Conservation (phyloP, 2,797 vertebrate species). For the Notolepis coatsorum region DNA sequence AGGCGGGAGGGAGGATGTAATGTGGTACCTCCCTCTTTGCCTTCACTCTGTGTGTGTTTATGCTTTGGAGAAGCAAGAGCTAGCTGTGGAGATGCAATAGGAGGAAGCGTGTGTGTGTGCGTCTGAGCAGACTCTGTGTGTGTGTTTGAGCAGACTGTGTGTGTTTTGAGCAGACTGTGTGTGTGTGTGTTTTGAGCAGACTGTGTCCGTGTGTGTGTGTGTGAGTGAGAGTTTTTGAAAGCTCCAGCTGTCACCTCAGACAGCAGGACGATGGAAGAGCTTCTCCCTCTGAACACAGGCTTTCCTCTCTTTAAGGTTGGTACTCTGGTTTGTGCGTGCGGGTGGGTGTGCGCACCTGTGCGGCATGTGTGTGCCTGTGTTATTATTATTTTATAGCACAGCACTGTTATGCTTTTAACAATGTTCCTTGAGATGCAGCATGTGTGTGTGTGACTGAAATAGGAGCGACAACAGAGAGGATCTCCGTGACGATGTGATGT, state of each 20-base stretch:
- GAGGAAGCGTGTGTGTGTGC: slow-evolving; percentile 32
- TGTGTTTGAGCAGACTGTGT: slow-evolving; percentile 17
- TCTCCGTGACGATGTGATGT: too few relatives aligned
- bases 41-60: slow-evolving; percentile 19
- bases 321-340: background rate
- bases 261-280: slow-evolving; percentile 42
- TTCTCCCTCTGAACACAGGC: slow-evolving; percentile 37
- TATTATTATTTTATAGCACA: too few relatives aligned
- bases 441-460: background rate
- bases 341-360: background rate
- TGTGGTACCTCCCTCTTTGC: slow-evolving; percentile 26
- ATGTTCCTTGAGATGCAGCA: too few relatives aligned
- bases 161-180: background rate
- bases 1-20: slow-evolving; percentile 55
- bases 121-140: slow-evolving; percentile 14
- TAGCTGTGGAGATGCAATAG: slow-evolving; percentile 26
- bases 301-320: slow-evolving; percentile 57
- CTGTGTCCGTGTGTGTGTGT: background rate
- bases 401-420: too few relatives aligned
- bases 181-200: too few relatives aligned
- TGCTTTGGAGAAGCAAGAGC: slow-evolving; percentile 18
- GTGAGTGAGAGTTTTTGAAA: slow-evolving; percentile 12
- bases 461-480: too few relatives aligned
- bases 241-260: slow-evolving; percentile 42
- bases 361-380: background rate